phyloP scores from a whole-genome alignment of 2,888 invertebrate genomes.

The Lacanobia oleracea region DNA sequence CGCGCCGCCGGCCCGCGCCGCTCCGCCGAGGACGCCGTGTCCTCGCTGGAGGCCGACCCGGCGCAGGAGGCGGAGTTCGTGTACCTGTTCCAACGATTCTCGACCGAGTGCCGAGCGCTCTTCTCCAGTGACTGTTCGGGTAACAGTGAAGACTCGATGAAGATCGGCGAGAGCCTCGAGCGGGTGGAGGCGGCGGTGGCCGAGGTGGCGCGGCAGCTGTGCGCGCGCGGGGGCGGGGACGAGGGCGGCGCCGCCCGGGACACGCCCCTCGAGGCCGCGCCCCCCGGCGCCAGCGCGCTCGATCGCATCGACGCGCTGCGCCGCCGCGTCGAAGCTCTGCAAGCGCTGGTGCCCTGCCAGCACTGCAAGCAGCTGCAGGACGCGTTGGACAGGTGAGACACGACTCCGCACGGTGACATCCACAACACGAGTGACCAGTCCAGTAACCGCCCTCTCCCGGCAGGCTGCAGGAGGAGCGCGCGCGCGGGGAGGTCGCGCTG shows the following conservation, averaged over 20 bases:
- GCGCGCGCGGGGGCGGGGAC: slow-evolving; percentile 70
- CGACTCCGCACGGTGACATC: not conserved
- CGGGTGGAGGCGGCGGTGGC: slow-evolving; percentile 87
- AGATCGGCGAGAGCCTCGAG: slow-evolving; percentile 89
- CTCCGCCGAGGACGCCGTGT: slow-evolving; percentile 81
- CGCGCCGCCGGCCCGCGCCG: slow-evolving; percentile 64
- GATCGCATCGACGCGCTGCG: slow-evolving; percentile 86
- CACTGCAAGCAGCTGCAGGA: slow-evolving; percentile 89
- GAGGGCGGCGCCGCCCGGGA: slow-evolving; percentile 46
- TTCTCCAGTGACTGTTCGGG: slow-evolving; percentile 90
- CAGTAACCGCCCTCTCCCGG: not conserved
- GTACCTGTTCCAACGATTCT: slow-evolving; percentile 92
- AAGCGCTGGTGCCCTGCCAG: slow-evolving; percentile 87
- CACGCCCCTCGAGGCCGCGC: slow-evolving; percentile 35
- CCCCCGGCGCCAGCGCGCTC: slow-evolving; percentile 66
- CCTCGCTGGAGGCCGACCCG: slow-evolving; percentile 90
- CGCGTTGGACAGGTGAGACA: slow-evolving; percentile 87
- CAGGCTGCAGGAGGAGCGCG: slow-evolving; percentile 83
- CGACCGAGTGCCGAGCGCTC: slow-evolving; percentile 91
- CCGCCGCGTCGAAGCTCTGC: slow-evolving; percentile 87
- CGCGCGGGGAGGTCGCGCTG: slow-evolving; percentile 83
- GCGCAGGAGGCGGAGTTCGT: slow-evolving; percentile 92
- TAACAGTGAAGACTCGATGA: slow-evolving; percentile 90
- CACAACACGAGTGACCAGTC: not conserved
- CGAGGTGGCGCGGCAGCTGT: slow-evolving; percentile 82